Base-by-base conservation (phyloP, 2,888 invertebrate species). In the Tiliacea citrago region DNA sequence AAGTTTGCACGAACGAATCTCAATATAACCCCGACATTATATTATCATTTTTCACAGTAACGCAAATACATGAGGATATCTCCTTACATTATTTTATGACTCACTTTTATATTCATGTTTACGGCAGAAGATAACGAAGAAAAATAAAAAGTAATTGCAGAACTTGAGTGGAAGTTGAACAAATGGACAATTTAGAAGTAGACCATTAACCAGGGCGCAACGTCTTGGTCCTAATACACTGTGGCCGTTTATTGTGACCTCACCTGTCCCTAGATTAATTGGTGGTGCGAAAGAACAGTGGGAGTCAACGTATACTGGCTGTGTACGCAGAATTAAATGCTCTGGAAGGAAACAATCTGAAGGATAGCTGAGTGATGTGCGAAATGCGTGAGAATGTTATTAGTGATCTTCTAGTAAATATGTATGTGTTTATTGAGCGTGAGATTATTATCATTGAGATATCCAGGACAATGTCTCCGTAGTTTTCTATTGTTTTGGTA, bases 191-290 rank as follows among this genome's bases (percentile, higher is more conserved):
- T 82, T 88, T 82, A 72, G 77, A 86, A 75, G 77, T 79, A 82
- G 84, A 68, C 82, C 88, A 89, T 92, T 91, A 89, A 88, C 82
- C 75, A 82, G 75, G 77, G 81, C 79, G 79, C 85, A 88, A 87
- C 85, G 86, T 88, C 88, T 89, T 87, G 88, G 83, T 88, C 87
- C 86, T 89, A 90, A 88, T 89, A 89, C 87, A 87, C 86, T 70
- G 81, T 85, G 86, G 74, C 91, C 90, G 90, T 86, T 87, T 80
- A 86, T 83, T 72, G 77, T 90, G 92, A 90, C 87, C 92, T 89
- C 90, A 89, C 90, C 91, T 91, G 88, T 83, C 79, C 71, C 42
- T 77, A 87, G 88, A 92, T 91, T 91, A 90, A 91, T 90, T 90
- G 86, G 62, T 81, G 74, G 70, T 77, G 76, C 78, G 75, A 83